These are phyloP conservation scores for Tribolium castaneum DNA, from an alignment of 1,140 invertebrate genomes.

Conservation along the genomic window DNA sequence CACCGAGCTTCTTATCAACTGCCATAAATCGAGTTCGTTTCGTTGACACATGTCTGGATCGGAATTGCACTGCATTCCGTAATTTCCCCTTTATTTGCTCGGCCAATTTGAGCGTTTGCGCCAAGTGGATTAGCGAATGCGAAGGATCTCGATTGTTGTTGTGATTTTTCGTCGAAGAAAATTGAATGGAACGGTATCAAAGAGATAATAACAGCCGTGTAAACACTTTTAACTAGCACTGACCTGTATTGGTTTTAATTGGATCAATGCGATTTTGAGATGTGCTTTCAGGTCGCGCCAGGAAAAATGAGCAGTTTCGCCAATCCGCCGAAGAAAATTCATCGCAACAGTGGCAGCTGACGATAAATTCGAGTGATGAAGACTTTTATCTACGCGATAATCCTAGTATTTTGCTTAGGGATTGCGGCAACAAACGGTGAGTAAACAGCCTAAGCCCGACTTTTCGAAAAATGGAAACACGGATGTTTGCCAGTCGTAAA, in stretches of 20 bases:
- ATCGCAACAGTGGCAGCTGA: constrained; percentile 5
- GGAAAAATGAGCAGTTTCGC: background rate
- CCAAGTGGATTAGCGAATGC: background rate
- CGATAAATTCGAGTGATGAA: constrained; percentile 8
- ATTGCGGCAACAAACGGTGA: background rate
- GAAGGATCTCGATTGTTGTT: background rate
- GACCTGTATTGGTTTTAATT: background rate
- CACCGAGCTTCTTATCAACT: background rate
- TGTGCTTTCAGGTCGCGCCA: background rate
- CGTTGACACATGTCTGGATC: background rate
- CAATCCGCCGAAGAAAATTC: background rate
- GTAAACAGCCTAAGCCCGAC: background rate
- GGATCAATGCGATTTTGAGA: background rate
- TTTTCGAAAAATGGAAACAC: background rate
- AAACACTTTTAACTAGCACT: background rate
- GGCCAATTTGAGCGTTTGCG: background rate
- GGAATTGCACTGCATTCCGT: background rate
- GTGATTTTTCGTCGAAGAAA: background rate
- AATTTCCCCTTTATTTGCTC: background rate
- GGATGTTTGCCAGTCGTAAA: constrained; percentile 12
- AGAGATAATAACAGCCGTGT: background rate
- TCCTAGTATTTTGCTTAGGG: background rate
- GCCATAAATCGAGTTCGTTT: background rate
- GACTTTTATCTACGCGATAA: background rate
- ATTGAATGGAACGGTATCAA: background rate